phyloP scores from a whole-genome alignment of 2,797 vertebrate species.

The Cyprinella venusta region DNA sequence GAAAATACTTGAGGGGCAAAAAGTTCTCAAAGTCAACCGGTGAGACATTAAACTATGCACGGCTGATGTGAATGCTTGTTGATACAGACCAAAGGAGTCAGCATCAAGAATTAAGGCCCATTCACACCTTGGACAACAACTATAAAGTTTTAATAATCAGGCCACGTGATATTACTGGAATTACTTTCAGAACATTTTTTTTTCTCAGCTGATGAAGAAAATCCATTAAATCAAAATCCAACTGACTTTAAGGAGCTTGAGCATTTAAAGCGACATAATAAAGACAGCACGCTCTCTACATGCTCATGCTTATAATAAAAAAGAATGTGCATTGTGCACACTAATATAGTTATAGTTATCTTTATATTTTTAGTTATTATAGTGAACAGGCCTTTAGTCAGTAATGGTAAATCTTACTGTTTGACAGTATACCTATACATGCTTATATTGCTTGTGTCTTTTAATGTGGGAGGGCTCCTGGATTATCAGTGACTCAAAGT shows the following conservation, averaged over 20 bases:
- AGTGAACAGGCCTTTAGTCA: background rate
- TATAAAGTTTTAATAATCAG: background rate
- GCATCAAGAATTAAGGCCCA: background rate
- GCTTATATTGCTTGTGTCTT: background rate
- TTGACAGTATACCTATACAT: background rate
- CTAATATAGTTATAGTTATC: background rate
- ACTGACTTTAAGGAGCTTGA: background rate
- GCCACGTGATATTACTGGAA: background rate
- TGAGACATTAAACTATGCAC: background rate
- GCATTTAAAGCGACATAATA: background rate
- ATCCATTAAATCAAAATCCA: background rate
- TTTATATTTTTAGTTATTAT: background rate
- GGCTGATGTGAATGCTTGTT: background rate
- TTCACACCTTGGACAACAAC: background rate
- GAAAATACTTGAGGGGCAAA: conserved; percentile 24
- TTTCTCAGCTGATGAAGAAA: background rate
- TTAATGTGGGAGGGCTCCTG: background rate
- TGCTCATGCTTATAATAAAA: background rate
- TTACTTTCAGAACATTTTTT: background rate
- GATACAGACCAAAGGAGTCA: background rate
- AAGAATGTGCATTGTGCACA: background rate
- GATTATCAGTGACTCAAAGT: background rate
- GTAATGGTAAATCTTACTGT: background rate
- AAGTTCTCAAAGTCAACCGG: conserved; percentile 4
- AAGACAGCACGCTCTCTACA: background rate